Evolutionary conservation across 2,797 vertebrate genomes (phyloP).

Genomic region (Tachyglossus aculeatus): DNA sequence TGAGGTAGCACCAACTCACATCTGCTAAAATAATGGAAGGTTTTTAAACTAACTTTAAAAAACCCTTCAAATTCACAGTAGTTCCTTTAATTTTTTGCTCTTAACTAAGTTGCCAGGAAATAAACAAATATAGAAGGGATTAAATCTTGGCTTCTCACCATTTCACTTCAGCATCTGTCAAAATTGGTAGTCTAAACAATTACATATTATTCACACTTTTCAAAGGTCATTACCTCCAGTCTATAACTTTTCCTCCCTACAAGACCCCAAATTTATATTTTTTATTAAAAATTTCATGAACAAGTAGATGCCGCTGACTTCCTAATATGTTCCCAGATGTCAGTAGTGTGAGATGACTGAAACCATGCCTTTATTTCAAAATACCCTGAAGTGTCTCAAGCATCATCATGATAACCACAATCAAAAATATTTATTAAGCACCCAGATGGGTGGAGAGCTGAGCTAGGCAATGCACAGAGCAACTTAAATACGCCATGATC

Average conservation of each 20-base stretch:
- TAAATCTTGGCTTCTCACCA: slow-evolving; percentile 30
- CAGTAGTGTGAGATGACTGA: too few species aligned
- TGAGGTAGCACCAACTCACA: slow-evolving; percentile 30
- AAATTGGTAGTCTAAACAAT: slow-evolving; percentile 27
- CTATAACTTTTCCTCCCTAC: slow-evolving; percentile 24
- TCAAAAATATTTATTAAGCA: too few species aligned
- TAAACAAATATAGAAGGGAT: slow-evolving; percentile 13
- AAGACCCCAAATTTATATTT: too few species aligned
- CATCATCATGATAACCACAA: slow-evolving; percentile 34
- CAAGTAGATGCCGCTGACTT: slow-evolving; percentile 59
- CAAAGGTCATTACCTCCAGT: slow-evolving; percentile 41
- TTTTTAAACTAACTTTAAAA: slow-evolving; percentile 38
- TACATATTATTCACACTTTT: slow-evolving; percentile 19
- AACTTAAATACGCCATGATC: too few species aligned
- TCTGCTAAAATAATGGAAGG: slow-evolving; percentile 44
- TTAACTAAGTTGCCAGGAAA: slow-evolving; percentile 40
- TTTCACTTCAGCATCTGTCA: slow-evolving; percentile 21
- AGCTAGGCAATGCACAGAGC: too few species aligned
- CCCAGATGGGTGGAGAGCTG: too few species aligned
- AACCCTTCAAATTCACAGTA: slow-evolving; percentile 50
- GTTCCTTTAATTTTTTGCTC: slow-evolving; percentile 36
- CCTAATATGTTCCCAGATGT: slow-evolving; percentile 45
- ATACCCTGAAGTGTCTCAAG: slow-evolving; percentile 25
- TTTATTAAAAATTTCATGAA: too few species aligned
- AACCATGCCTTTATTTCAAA: slow-evolving; percentile 52